Conservation (phyloP, 2,797 vertebrate genomes). For the Semaprochilodus insignis region DNA sequence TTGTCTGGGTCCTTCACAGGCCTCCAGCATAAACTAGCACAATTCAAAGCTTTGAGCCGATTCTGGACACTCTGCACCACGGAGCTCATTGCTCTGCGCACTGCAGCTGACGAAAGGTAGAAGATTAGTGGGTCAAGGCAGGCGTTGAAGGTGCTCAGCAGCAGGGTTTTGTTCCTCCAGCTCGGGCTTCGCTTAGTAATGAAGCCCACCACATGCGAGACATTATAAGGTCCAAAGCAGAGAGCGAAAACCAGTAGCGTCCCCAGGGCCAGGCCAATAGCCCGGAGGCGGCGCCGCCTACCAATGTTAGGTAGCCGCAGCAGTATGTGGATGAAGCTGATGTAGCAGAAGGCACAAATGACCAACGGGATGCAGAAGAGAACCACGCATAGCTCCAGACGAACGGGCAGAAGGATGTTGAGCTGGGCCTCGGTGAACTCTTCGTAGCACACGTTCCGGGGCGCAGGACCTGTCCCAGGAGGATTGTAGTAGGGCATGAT, state of each 20-base stretch:
- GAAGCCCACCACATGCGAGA: conserved; percentile 87
- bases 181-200: conserved; percentile 69
- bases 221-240: conserved; percentile 89
- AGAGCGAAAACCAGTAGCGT: conserved; percentile 87
- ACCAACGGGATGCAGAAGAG: conserved; percentile 87
- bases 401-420: conserved; percentile 79
- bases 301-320: conserved; percentile 80
- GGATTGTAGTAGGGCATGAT: conserved; percentile 73
- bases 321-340: conserved; percentile 86
- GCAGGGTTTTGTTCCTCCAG: conserved; percentile 83
- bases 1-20: conserved; percentile 45
- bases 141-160: conserved; percentile 88
- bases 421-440: conserved; percentile 79
- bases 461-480: background rate
- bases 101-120: conserved; percentile 86
- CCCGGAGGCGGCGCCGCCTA: conserved; percentile 77
- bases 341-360: conserved; percentile 87
- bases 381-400: conserved; percentile 86
- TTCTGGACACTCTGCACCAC: conserved; percentile 63
- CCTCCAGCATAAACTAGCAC: conserved; percentile 42
- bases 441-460: conserved; percentile 77
- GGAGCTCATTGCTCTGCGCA: conserved; percentile 74
- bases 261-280: conserved; percentile 86
- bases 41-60: conserved; percentile 59
- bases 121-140: conserved; percentile 89